phyloP scores from a whole-genome alignment of 2,797 vertebrate species.

The Hirundo rustica region DNA sequence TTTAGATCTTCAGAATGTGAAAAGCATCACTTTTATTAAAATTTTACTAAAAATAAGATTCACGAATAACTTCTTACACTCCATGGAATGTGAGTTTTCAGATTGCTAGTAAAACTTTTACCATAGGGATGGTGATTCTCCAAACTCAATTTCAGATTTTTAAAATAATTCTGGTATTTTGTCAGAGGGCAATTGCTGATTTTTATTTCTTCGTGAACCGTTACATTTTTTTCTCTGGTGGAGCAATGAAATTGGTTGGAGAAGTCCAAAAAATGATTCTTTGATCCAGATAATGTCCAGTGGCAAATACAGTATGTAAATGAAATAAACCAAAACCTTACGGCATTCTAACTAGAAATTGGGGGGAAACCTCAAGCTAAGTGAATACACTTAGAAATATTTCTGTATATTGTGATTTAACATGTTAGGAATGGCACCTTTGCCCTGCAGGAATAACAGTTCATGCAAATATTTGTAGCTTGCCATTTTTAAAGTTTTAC shows the following conservation, averaged over 20 bases:
- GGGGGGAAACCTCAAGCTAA: not conserved
- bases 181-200: not conserved
- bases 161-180: not conserved
- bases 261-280: not conserved
- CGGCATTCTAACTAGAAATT: not conserved
- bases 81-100: not conserved
- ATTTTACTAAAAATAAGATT: constrained; percentile 17
- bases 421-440: not conserved
- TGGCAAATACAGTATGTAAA: not conserved
- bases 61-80: constrained; percentile 27
- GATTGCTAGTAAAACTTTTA: not conserved
- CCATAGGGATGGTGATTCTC: not conserved
- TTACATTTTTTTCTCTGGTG: not conserved
- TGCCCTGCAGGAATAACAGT: not conserved
- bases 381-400: not conserved
- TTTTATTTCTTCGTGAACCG: not conserved
- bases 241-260: not conserved
- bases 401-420: not conserved
- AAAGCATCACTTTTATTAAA: constrained; percentile 44
- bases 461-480: not conserved
- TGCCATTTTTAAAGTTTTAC: not conserved
- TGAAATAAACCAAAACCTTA: not conserved
- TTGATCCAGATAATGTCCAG: not conserved
- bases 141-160: not conserved
- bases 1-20: constrained; percentile 35